Percentiles rank a stretch among this genome's conserved stretches.
Evolutionary conservation across 2,113 vertebrate species (phyloP).

Genomic region (Papio anubis): DNA sequence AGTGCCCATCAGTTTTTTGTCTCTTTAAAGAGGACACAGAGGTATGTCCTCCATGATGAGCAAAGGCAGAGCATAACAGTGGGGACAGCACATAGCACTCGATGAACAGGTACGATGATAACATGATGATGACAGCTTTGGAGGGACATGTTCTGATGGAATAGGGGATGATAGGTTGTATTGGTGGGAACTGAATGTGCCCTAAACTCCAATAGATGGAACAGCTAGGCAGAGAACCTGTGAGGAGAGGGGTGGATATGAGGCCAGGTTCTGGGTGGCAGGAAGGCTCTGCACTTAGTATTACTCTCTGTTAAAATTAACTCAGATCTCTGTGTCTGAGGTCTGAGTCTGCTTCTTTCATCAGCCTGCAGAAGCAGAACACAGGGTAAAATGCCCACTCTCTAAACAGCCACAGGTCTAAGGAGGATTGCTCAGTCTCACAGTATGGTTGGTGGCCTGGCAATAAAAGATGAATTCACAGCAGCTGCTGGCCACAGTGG

Average conservation of each 20-base stretch:
- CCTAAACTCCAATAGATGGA: not conserved
- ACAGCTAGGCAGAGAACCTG: not conserved
- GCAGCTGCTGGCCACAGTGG: not conserved
- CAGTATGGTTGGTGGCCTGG: not conserved
- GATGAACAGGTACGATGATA: not conserved
- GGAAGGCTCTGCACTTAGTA: not conserved
- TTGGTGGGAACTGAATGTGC: not conserved
- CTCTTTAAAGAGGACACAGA: not conserved
- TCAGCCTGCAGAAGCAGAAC: not conserved
- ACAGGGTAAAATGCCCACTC: not conserved
- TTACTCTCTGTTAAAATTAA: not conserved
- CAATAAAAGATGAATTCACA: not conserved
- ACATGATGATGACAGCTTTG: not conserved
- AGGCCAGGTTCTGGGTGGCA: not conserved
- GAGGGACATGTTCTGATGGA: not conserved
- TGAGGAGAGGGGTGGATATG: not conserved
- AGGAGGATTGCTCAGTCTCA: not conserved
- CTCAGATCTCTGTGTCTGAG: not conserved
- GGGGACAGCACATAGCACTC: not conserved
- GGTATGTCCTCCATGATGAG: not conserved
- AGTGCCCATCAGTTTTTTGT: not conserved
- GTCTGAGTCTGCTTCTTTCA: not conserved
- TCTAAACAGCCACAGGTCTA: not conserved
- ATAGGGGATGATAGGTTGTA: not conserved
- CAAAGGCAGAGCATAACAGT: not conserved